Percentiles rank a stretch among this genome's conserved stretches.
Evolutionary conservation across 2,113 vertebrate species (phyloP).

Genomic region (Vidua chalybeata): DNA sequence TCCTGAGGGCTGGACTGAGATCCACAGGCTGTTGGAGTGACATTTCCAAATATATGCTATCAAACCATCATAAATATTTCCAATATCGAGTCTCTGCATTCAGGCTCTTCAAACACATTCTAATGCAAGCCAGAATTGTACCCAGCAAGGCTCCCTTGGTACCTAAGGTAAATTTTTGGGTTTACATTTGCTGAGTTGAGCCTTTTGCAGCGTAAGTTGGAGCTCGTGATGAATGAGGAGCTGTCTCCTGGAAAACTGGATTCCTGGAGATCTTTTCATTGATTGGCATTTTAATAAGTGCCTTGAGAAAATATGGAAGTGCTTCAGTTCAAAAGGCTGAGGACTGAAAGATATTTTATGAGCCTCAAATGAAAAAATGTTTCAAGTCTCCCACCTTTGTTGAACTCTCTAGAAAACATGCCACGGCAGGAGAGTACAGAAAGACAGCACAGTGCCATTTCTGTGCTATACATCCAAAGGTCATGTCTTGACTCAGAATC

Average conservation of each 20-base stretch:
- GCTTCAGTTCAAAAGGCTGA: neutral
- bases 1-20: neutral
- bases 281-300: neutral
- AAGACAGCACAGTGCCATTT: neutral
- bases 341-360: neutral
- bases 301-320: neutral
- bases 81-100: neutral
- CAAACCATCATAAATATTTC: neutral
- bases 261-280: neutral
- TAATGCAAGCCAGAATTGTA: neutral
- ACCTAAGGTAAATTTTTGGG: neutral
- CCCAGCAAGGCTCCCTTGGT: neutral
- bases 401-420: neutral
- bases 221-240: neutral
- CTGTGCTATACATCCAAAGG: neutral
- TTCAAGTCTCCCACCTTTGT: neutral
- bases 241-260: neutral
- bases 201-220: neutral
- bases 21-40: neutral
- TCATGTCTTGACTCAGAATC: neutral
- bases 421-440: rapidly evolving
- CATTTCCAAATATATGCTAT: neutral
- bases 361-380: neutral
- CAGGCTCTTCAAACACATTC: neutral
- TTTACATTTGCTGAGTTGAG: neutral